Percentiles rank a stretch among this genome's conserved stretches.
Conservation (phyloP, 2,113 vertebrate species). For the Catagonus wagneri region DNA sequence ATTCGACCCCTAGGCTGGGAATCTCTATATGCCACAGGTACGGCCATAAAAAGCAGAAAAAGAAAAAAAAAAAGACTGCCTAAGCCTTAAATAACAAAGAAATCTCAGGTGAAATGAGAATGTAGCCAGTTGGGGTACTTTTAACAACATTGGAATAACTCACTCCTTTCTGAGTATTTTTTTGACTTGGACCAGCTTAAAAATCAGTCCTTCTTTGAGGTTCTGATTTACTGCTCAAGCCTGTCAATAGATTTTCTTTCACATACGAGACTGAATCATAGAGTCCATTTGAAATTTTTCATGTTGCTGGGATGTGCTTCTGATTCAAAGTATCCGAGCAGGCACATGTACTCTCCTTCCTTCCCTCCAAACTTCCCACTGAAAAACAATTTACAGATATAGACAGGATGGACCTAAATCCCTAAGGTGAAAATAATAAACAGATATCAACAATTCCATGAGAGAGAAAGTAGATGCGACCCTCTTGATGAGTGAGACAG, state of each 20-base stretch:
- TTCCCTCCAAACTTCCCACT: neutral
- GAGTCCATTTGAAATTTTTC: neutral
- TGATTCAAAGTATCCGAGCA: neutral
- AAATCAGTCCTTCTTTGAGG: neutral
- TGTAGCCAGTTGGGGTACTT: neutral
- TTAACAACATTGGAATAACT: neutral
- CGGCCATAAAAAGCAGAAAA: too few relatives aligned
- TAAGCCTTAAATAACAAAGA: neutral
- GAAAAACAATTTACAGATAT: neutral
- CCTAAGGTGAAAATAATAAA: neutral
- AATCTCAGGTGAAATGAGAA: neutral
- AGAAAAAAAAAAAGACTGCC: neutral
- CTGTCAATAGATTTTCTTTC: neutral
- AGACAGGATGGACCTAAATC: neutral
- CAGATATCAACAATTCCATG: neutral
- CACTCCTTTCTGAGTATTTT: neutral
- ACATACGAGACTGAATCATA: neutral
- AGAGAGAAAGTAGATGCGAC: neutral
- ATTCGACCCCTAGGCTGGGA: too few relatives aligned
- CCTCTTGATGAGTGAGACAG: neutral
- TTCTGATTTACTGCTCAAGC: neutral
- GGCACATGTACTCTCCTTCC: neutral
- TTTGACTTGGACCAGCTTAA: neutral
- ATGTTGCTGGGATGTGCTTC: neutral
- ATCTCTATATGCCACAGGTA: too few relatives aligned